Evolutionary conservation across 2,113 vertebrate genomes (phyloP).

Genomic region (Boulengeromyrus knoepffleri): DNA sequence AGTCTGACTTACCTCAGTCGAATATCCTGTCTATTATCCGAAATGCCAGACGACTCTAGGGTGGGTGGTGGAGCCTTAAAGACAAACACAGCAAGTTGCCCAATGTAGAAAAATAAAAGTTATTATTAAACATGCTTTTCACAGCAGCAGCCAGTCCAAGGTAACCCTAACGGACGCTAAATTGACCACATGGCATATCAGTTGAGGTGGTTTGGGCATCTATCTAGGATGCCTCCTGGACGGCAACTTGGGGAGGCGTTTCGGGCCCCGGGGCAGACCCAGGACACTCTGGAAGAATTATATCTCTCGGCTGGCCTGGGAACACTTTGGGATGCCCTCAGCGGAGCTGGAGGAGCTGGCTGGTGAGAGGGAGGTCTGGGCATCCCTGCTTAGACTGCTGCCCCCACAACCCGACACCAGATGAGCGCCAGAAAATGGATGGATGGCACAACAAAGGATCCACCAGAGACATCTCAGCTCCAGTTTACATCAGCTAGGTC

Average conservation of each 20-base stretch:
- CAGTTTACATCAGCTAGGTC: background rate
- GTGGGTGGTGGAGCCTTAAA: slow-evolving; percentile 44
- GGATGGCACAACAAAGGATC: background rate
- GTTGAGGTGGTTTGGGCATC: too few relatives aligned
- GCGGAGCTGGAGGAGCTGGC: too few relatives aligned
- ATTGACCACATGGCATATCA: background rate
- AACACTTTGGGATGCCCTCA: too few relatives aligned
- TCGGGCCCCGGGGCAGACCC: too few relatives aligned
- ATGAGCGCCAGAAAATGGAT: too few relatives aligned
- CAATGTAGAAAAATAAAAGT: background rate
- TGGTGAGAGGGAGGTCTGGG: too few relatives aligned
- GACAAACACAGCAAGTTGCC: background rate
- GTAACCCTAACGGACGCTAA: background rate
- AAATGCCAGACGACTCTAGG: slow-evolving; percentile 49
- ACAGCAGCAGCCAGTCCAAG: background rate
- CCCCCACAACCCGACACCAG: too few relatives aligned
- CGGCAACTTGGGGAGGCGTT: too few relatives aligned
- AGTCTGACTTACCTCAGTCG: slow-evolving; percentile 49
- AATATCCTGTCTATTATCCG: slow-evolving; percentile 60
- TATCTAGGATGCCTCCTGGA: too few relatives aligned
- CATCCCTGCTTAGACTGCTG: too few relatives aligned
- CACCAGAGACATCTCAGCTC: background rate
- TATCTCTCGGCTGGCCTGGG: too few relatives aligned
- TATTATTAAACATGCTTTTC: background rate
- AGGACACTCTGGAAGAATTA: too few relatives aligned